Conservation (phyloP, 1,140 invertebrate genomes). For the Vollenhovia emeryi region DNA sequence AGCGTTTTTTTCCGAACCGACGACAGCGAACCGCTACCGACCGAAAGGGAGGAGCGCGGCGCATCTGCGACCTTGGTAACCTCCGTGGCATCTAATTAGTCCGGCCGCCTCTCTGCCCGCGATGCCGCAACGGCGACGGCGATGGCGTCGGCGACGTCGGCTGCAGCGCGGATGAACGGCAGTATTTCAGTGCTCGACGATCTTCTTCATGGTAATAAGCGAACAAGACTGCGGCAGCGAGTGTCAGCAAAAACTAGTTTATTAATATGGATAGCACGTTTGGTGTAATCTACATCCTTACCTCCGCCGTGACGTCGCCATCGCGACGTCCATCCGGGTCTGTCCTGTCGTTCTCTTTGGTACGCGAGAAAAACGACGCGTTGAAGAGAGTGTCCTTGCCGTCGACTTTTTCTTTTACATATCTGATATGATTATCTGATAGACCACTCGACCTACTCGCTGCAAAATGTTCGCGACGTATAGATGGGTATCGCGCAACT, state of each 20-base stretch:
- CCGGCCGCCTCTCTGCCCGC: neutral
- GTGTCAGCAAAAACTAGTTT: constrained; percentile 74
- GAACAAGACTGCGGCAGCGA: constrained; percentile 27
- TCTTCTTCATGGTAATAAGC: constrained; percentile 59
- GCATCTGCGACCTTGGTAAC: constrained; percentile 59
- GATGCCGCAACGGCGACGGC: constrained; percentile 7
- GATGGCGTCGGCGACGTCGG: constrained; percentile 8
- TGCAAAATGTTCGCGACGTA: constrained; percentile 12
- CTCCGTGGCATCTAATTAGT: constrained; percentile 68
- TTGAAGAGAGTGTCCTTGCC: neutral
- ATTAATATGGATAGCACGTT: constrained; percentile 76
- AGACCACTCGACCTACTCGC: neutral
- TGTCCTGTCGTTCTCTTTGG: constrained; percentile 2
- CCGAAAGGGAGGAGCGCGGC: neutral
- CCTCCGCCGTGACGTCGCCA: neutral
- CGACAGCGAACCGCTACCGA: constrained; percentile 51
- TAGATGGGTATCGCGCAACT: neutral
- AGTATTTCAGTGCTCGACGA: neutral
- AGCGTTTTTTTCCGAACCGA: constrained; percentile 38
- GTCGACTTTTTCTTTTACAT: neutral
- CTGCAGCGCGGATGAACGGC: constrained; percentile 31
- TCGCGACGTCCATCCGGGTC: constrained; percentile 5
- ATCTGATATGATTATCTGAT: constrained; percentile 2
- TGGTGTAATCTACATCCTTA: constrained; percentile 65
- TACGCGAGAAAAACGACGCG: neutral